Evolutionary conservation across 2,797 vertebrate species (phyloP).

Genomic region (Podargus strigoides): DNA sequence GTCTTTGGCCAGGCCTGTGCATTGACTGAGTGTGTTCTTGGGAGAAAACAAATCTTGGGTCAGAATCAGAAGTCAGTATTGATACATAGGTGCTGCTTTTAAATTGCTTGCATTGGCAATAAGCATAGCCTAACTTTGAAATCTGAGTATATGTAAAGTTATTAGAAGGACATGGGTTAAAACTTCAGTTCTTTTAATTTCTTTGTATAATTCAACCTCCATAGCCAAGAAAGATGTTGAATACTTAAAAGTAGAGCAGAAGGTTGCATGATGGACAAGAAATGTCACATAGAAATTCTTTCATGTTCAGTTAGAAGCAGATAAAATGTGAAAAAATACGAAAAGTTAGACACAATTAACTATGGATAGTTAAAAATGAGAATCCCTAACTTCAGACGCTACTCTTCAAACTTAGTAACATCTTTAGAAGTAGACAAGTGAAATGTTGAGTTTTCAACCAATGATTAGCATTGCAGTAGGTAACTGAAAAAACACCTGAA

Average conservation of each 20-base stretch:
- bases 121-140: conserved; percentile 1
- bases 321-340: neutral
- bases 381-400: neutral
- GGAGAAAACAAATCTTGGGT: conserved; percentile 1
- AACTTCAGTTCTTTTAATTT: neutral
- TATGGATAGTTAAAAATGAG: neutral
- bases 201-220: neutral
- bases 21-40: neutral
- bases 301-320: neutral
- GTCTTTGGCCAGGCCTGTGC: conserved; percentile 11
- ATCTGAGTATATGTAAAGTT: neutral
- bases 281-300: neutral
- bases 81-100: neutral
- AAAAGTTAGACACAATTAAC: neutral
- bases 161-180: neutral
- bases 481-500: neutral
- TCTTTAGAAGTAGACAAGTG: neutral
- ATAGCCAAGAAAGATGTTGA: neutral
- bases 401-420: neutral
- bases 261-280: neutral
- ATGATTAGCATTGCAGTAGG: neutral
- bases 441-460: neutral
- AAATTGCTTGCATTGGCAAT: neutral
- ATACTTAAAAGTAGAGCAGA: neutral
- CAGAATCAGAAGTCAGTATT: neutral